Base-by-base conservation (phyloP, 1,140 invertebrate genomes). In the Zaprionus capensis region DNA sequence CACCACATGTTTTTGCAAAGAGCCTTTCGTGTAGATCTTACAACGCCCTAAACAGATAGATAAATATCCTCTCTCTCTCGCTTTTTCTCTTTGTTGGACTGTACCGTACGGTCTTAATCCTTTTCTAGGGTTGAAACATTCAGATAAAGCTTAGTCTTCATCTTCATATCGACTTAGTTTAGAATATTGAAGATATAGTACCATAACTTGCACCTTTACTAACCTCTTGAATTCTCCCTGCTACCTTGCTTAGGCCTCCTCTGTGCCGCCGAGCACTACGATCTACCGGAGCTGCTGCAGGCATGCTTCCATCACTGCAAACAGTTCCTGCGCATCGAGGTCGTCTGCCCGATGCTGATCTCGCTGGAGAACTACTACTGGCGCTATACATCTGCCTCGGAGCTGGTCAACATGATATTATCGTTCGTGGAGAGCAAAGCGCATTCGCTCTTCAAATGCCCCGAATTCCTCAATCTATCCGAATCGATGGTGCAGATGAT, bases 401-500 rank as follows among this genome's bases (percentile, higher is more conserved):
- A 98, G 93, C 93, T 99, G 76, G 97, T 98, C 59, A 98, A 98
- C 92, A 98, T 98, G 96, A 98, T 98, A 72, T 93, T 98, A 31
- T 96, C 96, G 11, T 98, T 98, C 93, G 96, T 98, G 5, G 97
- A 98, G 93, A 96, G 97, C 57, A 94, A 97, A 83, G 97, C 97
- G 1, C 95, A 95, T 71, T 94, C 97, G 80, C 93, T 98, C 20
- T 98, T 98, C 92, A 95, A 97, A 75, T 96, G 95, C 36, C 93
- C 95, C 12, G 97, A 98, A 83, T 99, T 98, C 86, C 93, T 98
- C 1, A 96, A 96, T 41, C 94, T 98, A 4, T 98, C 97, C 65
- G 98, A 98, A 91, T 98, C 97, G 0, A 98, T 98, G 97, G 97
- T 99, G 1, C 97, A 97, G 92, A 97, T 97, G 96, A 98, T 98